A percentile compares a stretch with the other conserved stretches of the same genome.
Evolutionary conservation across 2,113 vertebrate species (phyloP).

Genomic region (Sinocyclocheilus anshuiensis): DNA sequence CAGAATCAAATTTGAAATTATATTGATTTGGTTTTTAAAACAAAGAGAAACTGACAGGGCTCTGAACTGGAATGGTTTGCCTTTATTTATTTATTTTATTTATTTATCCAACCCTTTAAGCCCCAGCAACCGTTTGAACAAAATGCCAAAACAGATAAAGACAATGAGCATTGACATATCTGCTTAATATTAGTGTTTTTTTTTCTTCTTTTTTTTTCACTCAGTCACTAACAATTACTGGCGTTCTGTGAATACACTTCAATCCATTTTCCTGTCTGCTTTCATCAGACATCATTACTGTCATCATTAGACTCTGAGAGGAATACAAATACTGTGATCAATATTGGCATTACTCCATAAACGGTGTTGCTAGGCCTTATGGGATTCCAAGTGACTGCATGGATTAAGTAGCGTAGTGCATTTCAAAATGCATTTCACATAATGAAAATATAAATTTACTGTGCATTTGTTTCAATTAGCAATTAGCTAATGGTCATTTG

Average conservation of each 20-base stretch:
- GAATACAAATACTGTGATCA: neutral
- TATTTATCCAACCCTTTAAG: slow-evolving; percentile 26
- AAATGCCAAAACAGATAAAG: neutral
- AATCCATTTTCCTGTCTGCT: neutral
- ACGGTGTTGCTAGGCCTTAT: slow-evolving; percentile 42
- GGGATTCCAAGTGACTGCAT: slow-evolving; percentile 50
- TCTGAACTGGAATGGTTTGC: slow-evolving; percentile 43
- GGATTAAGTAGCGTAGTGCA: slow-evolving; percentile 13
- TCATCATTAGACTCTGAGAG: neutral
- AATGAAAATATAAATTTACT: neutral
- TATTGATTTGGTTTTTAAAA: neutral
- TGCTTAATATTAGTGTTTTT: neutral
- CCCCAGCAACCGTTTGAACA: slow-evolving; percentile 22
- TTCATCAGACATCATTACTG: neutral
- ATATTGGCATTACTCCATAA: neutral
- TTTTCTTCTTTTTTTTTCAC: too few species aligned
- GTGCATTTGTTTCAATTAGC: too few species aligned
- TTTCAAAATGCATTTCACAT: neutral
- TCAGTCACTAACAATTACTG: neutral
- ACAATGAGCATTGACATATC: neutral
- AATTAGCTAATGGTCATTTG: neutral
- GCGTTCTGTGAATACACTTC: neutral
- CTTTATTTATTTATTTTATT: neutral
- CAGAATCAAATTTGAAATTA: neutral
- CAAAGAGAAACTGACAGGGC: neutral